Percentiles rank a stretch among this genome's conserved stretches.
Evolutionary conservation across 2,113 vertebrate genomes (phyloP).

Genomic region (Gymnocephalus cernua): DNA sequence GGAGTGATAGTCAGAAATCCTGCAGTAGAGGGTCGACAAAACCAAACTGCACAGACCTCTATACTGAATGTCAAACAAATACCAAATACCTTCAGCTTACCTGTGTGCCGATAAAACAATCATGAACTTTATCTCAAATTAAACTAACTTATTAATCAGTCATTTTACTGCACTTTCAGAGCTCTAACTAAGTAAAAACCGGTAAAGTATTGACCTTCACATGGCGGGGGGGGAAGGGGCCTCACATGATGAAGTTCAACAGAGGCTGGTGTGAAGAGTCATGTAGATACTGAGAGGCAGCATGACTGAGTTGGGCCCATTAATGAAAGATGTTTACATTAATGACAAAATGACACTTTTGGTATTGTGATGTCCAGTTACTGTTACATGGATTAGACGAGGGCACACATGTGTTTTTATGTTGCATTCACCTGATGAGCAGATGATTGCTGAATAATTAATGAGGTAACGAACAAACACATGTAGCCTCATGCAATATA

Average conservation of each 20-base stretch:
- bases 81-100: background rate
- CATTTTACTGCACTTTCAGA: background rate
- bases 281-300: conserved; percentile 9
- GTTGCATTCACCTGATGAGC: too few species aligned
- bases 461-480: too few species aligned
- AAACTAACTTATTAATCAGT: background rate
- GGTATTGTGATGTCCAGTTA: too few species aligned
- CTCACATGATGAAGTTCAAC: conserved; percentile 59
- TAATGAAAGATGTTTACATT: background rate
- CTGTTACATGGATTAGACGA: too few species aligned
- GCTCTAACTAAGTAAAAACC: background rate
- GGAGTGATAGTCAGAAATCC: too few species aligned
- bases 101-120: background rate
- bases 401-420: too few species aligned
- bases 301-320: background rate
- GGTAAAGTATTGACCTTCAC: conserved; percentile 40
- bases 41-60: background rate
- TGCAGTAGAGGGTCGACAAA: background rate
- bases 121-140: background rate
- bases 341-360: too few species aligned
- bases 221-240: conserved; percentile 26
- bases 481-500: background rate
- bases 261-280: conserved; percentile 1
- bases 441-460: too few species aligned
- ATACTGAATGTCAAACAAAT: too few species aligned